Conservation (phyloP, 2,113 vertebrate species). For the Leuciscus idus region DNA sequence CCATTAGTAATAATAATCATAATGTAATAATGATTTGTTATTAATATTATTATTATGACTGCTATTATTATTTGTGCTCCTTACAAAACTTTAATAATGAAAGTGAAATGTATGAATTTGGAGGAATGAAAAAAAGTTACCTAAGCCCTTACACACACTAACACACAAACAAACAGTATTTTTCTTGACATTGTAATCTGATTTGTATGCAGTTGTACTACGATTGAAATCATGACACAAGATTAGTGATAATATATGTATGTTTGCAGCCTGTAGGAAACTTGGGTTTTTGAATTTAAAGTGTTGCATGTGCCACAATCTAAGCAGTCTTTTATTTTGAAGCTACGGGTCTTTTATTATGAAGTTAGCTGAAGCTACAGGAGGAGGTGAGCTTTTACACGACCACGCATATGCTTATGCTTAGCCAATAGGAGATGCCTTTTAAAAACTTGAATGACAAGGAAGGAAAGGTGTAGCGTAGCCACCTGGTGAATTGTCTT, state of each 20-base stretch:
- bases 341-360: slow-evolving; percentile 1
- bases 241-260: no score
- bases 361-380: neutral
- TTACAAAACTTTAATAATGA: no score
- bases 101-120: no score
- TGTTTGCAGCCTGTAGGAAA: no score
- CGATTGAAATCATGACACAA: no score
- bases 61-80: neutral
- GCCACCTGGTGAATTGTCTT: neutral
- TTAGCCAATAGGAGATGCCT: slow-evolving; percentile 1
- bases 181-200: no score
- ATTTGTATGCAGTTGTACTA: no score
- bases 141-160: no score
- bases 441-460: slow-evolving; percentile 24
- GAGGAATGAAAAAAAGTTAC: no score
- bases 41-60: neutral
- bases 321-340: slow-evolving; percentile 15
- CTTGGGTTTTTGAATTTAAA: no score
- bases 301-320: no score
- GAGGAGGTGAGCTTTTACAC: neutral
- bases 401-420: slow-evolving; percentile 15
- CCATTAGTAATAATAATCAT: neutral
- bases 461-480: neutral
- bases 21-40: neutral
- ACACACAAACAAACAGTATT: no score